A percentile compares a stretch with the other conserved stretches of the same genome.
Conservation (phyloP, 1,140 invertebrate species). For the Tenebrio molitor region DNA sequence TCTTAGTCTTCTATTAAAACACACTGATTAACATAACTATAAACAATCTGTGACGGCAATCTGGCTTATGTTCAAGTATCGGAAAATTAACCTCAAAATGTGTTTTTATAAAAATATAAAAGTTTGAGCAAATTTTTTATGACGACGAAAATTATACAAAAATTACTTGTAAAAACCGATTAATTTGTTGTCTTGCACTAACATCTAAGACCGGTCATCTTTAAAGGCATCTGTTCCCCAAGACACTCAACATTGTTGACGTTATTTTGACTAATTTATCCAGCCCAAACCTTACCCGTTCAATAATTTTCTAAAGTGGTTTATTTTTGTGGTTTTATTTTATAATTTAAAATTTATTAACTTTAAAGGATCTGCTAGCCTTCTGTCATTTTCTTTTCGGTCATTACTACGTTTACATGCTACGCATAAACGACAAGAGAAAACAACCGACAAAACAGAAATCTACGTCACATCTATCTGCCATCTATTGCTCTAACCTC, state of each 20-base stretch:
- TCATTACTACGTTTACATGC: constrained; percentile 42
- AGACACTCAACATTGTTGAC: constrained; percentile 27
- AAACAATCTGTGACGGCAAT: constrained; percentile 31
- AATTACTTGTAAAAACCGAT: constrained; percentile 6
- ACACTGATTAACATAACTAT: constrained; percentile 34
- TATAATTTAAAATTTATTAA: constrained; percentile 41
- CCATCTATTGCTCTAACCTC: no score
- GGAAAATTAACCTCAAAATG: constrained; percentile 21
- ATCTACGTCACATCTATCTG: not conserved
- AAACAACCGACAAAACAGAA: constrained; percentile 18
- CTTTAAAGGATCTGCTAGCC: constrained; percentile 34
- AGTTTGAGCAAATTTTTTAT: constrained; percentile 25
- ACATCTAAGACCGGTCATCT: constrained; percentile 43
- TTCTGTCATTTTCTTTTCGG: constrained; percentile 44
- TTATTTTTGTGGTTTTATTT: constrained; percentile 37
- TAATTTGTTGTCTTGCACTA: constrained; percentile 30
- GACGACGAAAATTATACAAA: not conserved
- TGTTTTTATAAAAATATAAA: constrained; percentile 25
- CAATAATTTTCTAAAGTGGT: not conserved
- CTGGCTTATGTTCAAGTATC: constrained; percentile 23
- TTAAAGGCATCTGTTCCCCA: constrained; percentile 43
- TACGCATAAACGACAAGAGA: constrained; percentile 28
- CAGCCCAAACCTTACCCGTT: constrained; percentile 15
- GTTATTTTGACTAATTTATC: constrained; percentile 21
- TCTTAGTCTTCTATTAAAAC: constrained; percentile 34